Evolutionary conservation across 2,797 vertebrate genomes (phyloP), one percentile per base, ranked within the genome.

Genomic region (Yasuhikotakia modesta): DNA sequence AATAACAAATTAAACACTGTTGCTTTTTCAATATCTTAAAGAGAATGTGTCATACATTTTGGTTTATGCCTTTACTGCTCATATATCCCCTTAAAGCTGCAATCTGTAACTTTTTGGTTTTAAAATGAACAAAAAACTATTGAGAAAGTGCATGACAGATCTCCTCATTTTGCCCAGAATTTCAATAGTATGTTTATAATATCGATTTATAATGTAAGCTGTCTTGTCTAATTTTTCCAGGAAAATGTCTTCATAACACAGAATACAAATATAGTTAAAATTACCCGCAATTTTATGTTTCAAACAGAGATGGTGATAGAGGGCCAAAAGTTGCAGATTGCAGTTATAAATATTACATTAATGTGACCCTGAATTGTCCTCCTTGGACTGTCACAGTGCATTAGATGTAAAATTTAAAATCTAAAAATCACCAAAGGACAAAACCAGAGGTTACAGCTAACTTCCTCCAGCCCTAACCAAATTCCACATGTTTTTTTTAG

Each of bases 401-500:
- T 61, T 61, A 35, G 14, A 63, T 35, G 11, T 63, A 58, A 58
- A 50, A 73, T 5, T 11, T 46, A 13, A 2, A 67, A 14, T 68
- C 14, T 77, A 39, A 50, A 39, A 70, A 70, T 77, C 30, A 70
- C 67, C 19, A 12, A 78, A 78, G 57, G 32, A 63, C 66, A 22
- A 50, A 4, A 55, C 11, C 55, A 50, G 58, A 70, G 58, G 67
- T 71, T 64, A 78, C 35, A 55, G 21, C 67, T 65, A 55, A 78
- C 60, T 64, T 65, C 45, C 1, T 27, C n/a, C 35, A 70, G 30
- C 66, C 45, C 57, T 69, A 52, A 35, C 24, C 0, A 13, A 60
- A 66, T 70, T 30, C 68, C 19, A 67, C n/a, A n/a, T n/a, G n/a
- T n/a, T 64, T 70, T 61, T 82, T 88, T 86, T 84, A 61, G 84